phyloP scores from a whole-genome alignment of 2,113 vertebrate species.

The Bungarus multicinctus region DNA sequence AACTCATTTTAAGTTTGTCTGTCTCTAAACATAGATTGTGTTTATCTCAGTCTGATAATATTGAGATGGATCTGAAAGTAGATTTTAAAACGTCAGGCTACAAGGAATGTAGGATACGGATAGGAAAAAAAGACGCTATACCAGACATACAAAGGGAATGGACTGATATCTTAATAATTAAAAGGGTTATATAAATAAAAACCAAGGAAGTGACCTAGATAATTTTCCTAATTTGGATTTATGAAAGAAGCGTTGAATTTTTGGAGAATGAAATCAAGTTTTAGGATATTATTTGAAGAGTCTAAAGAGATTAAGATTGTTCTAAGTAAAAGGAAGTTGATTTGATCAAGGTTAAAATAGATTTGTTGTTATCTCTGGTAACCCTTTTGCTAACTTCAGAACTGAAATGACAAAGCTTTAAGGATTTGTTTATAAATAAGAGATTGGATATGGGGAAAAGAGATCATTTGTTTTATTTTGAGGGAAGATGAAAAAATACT shows the following conservation, averaged over 20 bases:
- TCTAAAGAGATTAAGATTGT: not conserved
- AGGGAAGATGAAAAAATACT: not conserved
- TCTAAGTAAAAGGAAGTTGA: not conserved
- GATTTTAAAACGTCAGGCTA: not conserved
- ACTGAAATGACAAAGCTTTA: not conserved
- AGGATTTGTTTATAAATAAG: not conserved
- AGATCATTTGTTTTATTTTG: not conserved
- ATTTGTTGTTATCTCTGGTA: not conserved
- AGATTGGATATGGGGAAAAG: not conserved
- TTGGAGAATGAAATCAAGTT: not conserved
- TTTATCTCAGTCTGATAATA: not conserved
- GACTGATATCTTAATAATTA: not conserved
- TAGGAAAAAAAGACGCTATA: not conserved
- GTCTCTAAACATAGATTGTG: not conserved
- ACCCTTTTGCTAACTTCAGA: not conserved
- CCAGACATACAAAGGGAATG: not conserved
- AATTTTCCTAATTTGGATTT: not conserved
- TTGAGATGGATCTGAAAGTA: not conserved
- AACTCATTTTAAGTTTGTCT: not conserved
- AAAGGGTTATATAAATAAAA: not conserved
- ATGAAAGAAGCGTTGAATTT: not conserved
- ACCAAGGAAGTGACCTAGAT: not conserved
- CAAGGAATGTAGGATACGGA: not conserved
- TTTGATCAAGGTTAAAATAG: not conserved
- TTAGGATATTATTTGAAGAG: not conserved